A percentile compares a stretch with the other conserved stretches of the same genome.
These are phyloP conservation scores for Neoascia interrupta DNA, from an alignment of 2,888 invertebrate genomes.

Conservation along the genomic window DNA sequence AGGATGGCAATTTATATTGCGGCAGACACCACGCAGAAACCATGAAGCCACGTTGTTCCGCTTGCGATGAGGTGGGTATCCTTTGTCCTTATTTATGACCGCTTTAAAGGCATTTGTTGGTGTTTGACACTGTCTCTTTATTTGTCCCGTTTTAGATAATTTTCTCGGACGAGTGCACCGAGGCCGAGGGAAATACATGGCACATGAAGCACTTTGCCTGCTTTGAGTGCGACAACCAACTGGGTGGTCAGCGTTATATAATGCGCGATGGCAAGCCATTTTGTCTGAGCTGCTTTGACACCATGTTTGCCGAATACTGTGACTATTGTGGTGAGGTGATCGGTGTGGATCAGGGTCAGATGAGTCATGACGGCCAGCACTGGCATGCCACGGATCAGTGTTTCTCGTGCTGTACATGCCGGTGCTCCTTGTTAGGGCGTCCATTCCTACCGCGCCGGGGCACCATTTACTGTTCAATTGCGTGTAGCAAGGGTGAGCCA, in stretches of 20 bases:
- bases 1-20: constrained; percentile 94
- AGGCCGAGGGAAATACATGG: constrained; percentile 98
- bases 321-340: constrained; percentile 97
- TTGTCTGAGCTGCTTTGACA: constrained; percentile 96
- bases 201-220: constrained; percentile 99
- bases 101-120: too few relatives aligned
- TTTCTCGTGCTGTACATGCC: constrained; percentile 95
- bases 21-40: constrained; percentile 98
- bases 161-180: constrained; percentile 98
- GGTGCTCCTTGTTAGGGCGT: constrained; percentile 86
- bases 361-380: constrained; percentile 98
- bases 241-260: constrained; percentile 98
- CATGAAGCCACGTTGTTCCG: constrained; percentile 96
- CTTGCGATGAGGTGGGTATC: constrained; percentile 94
- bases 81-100: too few relatives aligned
- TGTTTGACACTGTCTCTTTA: neutral
- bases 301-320: constrained; percentile 97
- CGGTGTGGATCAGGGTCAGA: constrained; percentile 97
- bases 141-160: constrained; percentile 86
- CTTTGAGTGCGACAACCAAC: constrained; percentile 94
- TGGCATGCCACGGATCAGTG: constrained; percentile 98
- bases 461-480: constrained; percentile 96
- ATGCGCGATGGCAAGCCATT: constrained; percentile 97
- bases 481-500: constrained; percentile 94
- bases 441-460: constrained; percentile 95